Percentiles rank a stretch among this genome's conserved stretches.
Conservation (phyloP, 2,888 invertebrate genomes). For the Caprella mutica region DNA sequence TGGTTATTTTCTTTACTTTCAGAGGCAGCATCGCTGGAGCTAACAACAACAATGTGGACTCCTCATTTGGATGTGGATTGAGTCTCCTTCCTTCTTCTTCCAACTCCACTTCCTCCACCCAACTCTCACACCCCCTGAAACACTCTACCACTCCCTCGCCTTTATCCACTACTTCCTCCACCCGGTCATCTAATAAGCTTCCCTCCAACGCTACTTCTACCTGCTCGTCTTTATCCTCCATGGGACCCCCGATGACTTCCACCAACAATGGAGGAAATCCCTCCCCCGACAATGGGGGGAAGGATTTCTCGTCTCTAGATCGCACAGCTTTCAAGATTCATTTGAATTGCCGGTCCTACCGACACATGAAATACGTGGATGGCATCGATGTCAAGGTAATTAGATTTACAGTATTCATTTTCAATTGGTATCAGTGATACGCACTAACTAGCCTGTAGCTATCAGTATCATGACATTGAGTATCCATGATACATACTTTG, state of each 20-base stretch:
- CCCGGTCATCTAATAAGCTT: neutral
- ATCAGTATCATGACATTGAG: no score
- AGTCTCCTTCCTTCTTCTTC: slow-evolving; percentile 9
- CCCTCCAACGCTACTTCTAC: neutral
- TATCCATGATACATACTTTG: no score
- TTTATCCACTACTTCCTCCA: slow-evolving; percentile 6
- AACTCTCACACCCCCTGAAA: neutral
- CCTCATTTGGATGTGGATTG: slow-evolving; percentile 9
- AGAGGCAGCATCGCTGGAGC: no score
- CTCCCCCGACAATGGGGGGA: neutral
- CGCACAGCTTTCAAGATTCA: neutral
- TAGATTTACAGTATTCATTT: no score
- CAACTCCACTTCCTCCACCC: neutral
- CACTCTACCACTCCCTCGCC: neutral
- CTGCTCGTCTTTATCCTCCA: neutral
- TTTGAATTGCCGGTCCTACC: neutral
- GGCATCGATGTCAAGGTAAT: slow-evolving; percentile 9
- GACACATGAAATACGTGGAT: slow-evolving; percentile 10
- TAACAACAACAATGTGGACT: no score
- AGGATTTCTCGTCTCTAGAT: neutral
- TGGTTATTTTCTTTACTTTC: no score
- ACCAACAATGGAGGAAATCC: neutral
- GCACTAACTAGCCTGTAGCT: no score
- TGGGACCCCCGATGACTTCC: neutral
- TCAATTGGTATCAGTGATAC: no score